Evolutionary conservation across 2,113 vertebrate species (phyloP).

Genomic region (Vombatus ursinus): DNA sequence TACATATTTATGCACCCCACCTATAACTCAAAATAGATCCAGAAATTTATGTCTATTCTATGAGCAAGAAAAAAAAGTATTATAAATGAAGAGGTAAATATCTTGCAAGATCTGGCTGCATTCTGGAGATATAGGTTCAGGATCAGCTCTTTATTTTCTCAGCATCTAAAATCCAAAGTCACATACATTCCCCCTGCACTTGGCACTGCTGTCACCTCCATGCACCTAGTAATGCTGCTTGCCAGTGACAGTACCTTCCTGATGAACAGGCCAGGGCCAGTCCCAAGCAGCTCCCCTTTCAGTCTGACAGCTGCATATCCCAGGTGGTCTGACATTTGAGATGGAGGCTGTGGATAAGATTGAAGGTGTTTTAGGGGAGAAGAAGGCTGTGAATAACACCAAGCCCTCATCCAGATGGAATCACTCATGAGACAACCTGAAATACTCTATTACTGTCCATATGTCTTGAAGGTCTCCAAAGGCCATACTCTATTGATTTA

Average conservation of each 20-base stretch:
- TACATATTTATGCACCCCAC: not conserved
- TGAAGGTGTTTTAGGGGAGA: constrained; percentile 92
- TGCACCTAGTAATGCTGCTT: constrained; percentile 71
- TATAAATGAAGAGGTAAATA: not conserved
- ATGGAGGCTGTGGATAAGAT: constrained; percentile 89
- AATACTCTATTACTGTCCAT: constrained; percentile 93
- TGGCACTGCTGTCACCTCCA: constrained; percentile 46
- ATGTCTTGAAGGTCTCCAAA: constrained; percentile 91
- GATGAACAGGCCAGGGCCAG: constrained; percentile 71
- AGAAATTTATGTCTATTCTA: constrained; percentile 11
- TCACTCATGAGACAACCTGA: constrained; percentile 93
- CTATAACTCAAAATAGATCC: constrained; percentile 7
- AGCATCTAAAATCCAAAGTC: constrained; percentile 43
- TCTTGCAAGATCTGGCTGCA: not conserved
- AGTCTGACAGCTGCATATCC: constrained; percentile 94
- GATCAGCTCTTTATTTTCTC: not conserved
- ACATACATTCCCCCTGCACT: constrained; percentile 43
- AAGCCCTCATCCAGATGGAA: constrained; percentile 90
- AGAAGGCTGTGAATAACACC: constrained; percentile 87
- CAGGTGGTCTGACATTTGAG: constrained; percentile 99
- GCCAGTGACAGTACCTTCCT: constrained; percentile 74
- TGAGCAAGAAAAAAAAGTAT: not conserved
- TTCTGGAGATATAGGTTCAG: not conserved
- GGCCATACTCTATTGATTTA: constrained; percentile 92
- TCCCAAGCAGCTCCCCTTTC: constrained; percentile 88